Evolutionary conservation across 2,797 vertebrate species (phyloP), one percentile per base, ranked within the genome.

Genomic region (Phaenicophaeus curvirostris): DNA sequence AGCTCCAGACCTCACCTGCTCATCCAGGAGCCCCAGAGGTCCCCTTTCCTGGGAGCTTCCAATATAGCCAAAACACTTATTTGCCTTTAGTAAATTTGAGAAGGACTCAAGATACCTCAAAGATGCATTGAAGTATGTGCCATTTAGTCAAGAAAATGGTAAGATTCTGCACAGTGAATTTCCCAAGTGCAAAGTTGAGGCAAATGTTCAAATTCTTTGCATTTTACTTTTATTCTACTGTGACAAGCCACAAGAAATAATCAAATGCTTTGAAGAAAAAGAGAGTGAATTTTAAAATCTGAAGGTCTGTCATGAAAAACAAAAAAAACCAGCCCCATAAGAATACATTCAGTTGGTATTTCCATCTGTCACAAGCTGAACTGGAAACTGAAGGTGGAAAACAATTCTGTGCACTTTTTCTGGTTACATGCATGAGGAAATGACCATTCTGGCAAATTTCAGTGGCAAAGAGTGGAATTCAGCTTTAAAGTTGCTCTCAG

Each of bases 31-130:
- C 3, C 1, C 41, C 35, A 19, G 20, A 63, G 42, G 20, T 41
- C 9, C 8, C 42, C 11, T 48, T 54, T 39, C 42, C 46, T 4
- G 5, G 23, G 18, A 68, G 30, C n/a, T 53, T 67, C 50, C 3
- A 0, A 15, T 3, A 33, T 18, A 75, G 16, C 44, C 3, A 0
- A 82, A 85, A 35, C 8, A 5, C 15, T 44, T 3, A 0, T 35
- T 53, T 58, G 17, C 27, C 28, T 58, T 58, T 7, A n/a, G 9
- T n/a, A 51, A 61, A 74, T 42, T 27, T 15, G 27, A 58, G 53
- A 66, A 71, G 15, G 35, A 65, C 25, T 20, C 4, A 58, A 80
- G 76, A 33, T 13, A 35, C 33, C 13, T 50, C 37, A 59, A 69
- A 68, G 11, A 39, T 4, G 28, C 23, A 5, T 15, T 19, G 11